Evolutionary conservation across 2,797 vertebrate genomes (phyloP).

Genomic region (Sebastiscus albofasciatus): DNA sequence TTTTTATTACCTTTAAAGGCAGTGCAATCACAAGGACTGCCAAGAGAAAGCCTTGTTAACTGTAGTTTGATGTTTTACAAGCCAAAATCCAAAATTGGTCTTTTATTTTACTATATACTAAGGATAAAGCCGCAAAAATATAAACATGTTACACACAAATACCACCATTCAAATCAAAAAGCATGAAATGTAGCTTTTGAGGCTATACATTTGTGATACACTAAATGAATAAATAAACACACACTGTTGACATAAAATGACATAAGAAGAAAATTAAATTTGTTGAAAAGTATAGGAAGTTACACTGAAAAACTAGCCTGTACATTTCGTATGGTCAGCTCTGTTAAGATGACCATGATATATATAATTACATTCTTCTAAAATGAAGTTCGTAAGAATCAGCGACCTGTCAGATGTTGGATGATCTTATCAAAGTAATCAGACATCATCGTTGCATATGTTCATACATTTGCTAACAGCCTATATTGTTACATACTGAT

Average conservation of each 20-base stretch:
- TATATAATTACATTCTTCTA: background rate
- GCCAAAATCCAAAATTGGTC: background rate
- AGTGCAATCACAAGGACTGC: background rate
- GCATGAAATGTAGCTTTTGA: background rate
- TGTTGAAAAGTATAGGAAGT: background rate
- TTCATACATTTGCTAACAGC: background rate
- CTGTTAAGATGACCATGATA: background rate
- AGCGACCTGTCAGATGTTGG: background rate
- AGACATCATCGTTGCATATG: background rate
- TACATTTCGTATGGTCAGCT: background rate
- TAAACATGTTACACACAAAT: background rate
- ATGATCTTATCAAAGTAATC: slow-evolving; percentile 10
- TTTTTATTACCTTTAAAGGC: background rate
- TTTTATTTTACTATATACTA: background rate
- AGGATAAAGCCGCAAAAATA: background rate
- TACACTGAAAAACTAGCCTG: background rate
- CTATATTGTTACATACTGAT: slow-evolving; percentile 1
- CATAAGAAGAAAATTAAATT: background rate
- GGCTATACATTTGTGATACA: background rate
- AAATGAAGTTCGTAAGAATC: background rate
- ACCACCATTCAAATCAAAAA: background rate
- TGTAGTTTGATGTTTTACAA: background rate
- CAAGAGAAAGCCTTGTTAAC: background rate
- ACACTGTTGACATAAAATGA: background rate
- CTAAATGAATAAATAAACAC: background rate